Evolutionary conservation across 2,888 invertebrate species (phyloP), one percentile per base, ranked within the genome.

Genomic region (Leptinotarsa rubiginosa): DNA sequence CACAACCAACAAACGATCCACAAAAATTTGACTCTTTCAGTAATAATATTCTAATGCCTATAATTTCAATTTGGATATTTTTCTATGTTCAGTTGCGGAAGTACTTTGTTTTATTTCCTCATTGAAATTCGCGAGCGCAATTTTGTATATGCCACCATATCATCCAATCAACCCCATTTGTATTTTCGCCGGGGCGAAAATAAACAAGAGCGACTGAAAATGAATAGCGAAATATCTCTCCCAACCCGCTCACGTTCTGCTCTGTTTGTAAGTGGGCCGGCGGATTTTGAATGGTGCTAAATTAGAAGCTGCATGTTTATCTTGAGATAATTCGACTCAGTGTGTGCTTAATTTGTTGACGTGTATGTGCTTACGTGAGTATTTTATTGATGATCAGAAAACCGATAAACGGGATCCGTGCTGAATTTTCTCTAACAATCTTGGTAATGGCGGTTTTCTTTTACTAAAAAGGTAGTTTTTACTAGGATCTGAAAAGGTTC

Each of bases 271-370:
- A 80, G 81, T 81, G 79, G 72, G 41, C 16, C 41, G 41, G 13
- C 41, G 41, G 70, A 65, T 77, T 80, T 79, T 81, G 79, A 83
- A 81, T 81, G 81, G 83, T 81, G 83, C 82, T 82, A 83, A 84
- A 84, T 84, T 84, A 82, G 81, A 80, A 80, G 78, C 80, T 76
- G 75, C 79, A 80, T 82, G 82, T 83, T 81, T 81, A 79, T 82
- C 81, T 79, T 76, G 77, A 70, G 73, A 75, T 79, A 78, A 77
- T 78, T 79, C 70, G 72, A 73, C 73, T 71, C 77, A 74, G 75
- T 71, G 75, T 52, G 41, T 31, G 52, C 31, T 54, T 77, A 77
- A 79, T 76, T 77, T 75, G 77, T 72, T 68, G 68, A 75, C 66
- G 66, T 74, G 75, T 69, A 72, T 72, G 72, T 59, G 75, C 59